A percentile compares a stretch with the other conserved stretches of the same genome.
These are phyloP conservation scores for Glyptemys insculpta DNA, from an alignment of 2,797 vertebrate genomes.

Conservation along the genomic window DNA sequence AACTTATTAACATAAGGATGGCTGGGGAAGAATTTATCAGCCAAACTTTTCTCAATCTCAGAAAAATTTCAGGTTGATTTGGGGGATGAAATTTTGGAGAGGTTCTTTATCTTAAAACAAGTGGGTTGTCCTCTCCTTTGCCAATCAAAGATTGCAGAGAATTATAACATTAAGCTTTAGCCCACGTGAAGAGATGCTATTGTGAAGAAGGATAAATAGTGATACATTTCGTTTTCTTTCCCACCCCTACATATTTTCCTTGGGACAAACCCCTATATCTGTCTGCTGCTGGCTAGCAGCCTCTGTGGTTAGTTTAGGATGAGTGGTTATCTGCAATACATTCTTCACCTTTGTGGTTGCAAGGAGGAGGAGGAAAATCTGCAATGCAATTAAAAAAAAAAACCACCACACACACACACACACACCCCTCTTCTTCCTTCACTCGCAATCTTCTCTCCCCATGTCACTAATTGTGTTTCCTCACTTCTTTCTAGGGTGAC, in stretches of 20 bases:
- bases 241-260: not conserved
- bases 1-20: not conserved
- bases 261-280: not conserved
- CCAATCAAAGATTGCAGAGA: not conserved
- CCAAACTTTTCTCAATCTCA: not conserved
- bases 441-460: not conserved
- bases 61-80: not conserved
- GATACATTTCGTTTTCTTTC: not conserved
- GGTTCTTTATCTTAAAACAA: not conserved
- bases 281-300: not conserved
- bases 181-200: not conserved
- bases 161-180: not conserved
- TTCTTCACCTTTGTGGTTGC: rapidly evolving
- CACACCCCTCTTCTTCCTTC: not conserved
- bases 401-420: not conserved
- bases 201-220: not conserved
- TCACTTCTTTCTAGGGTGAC: not conserved
- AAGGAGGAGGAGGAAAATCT: not conserved
- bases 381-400: not conserved
- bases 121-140: not conserved
- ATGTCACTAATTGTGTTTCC: not conserved
- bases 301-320: not conserved
- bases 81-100: not conserved
- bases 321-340: not conserved
- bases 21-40: not conserved